Evolutionary conservation across 2,113 vertebrate species (phyloP).

Genomic region (Tachycineta bicolor): DNA sequence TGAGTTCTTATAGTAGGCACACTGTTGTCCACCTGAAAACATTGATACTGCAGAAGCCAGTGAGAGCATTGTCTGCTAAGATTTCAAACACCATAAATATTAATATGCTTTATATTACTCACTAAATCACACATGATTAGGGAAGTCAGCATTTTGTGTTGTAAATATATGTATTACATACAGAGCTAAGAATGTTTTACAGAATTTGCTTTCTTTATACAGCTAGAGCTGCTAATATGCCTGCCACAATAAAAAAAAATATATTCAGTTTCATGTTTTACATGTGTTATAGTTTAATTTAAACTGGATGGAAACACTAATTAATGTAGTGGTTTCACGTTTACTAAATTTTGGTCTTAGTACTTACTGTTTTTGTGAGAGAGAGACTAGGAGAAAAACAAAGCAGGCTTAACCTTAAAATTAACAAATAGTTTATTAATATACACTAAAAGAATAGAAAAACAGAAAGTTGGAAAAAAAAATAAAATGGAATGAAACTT

Average conservation of each 20-base stretch:
- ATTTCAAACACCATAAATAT: not conserved
- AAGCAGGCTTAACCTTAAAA: too few relatives aligned
- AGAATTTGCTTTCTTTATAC: not conserved
- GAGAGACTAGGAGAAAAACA: too few relatives aligned
- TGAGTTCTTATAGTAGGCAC: not conserved
- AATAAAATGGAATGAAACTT: too few relatives aligned
- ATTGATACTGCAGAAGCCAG: not conserved
- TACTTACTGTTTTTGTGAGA: too few relatives aligned
- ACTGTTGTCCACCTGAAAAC: not conserved
- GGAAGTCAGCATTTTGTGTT: not conserved
- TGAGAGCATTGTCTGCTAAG: not conserved
- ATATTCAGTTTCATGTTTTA: not conserved
- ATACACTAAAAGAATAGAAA: too few relatives aligned
- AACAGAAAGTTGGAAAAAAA: too few relatives aligned
- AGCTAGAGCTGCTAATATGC: not conserved
- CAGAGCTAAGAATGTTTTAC: not conserved
- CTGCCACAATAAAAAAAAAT: not conserved
- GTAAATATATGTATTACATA: not conserved
- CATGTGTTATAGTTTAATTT: too few relatives aligned
- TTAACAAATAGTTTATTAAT: too few relatives aligned
- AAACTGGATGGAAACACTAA: too few relatives aligned
- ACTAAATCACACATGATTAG: not conserved
- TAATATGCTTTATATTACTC: not conserved
- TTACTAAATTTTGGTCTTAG: too few relatives aligned
- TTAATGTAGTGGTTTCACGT: too few relatives aligned